Evolutionary conservation across 2,113 vertebrate species (phyloP), one percentile per base, ranked within the genome.

Genomic region (Corydoras sp.): DNA sequence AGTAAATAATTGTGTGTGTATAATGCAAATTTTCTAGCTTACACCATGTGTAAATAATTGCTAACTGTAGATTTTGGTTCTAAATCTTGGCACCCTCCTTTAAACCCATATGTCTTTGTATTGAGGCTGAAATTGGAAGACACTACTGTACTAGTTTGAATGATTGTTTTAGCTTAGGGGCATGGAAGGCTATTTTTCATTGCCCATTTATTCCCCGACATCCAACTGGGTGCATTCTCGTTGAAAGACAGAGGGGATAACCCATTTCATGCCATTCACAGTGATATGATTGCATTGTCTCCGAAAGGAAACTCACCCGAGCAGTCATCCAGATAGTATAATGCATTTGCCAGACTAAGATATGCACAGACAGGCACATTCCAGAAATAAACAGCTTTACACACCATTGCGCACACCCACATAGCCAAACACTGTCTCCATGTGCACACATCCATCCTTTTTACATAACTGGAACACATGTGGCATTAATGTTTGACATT

Each of bases 401-500:
- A 65, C 62, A 53, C 68, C 62, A 65, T 64, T 49, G 55, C 66
- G 5, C 14, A 4, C 66, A 43, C 51, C 5, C 18, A 29, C 29
- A 53, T 49, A 49, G 4, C 31, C 55, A 58, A 49, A 59, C 11
- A 51, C 29, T 4, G 35, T 54, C 35, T 24, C 31, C 51, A 35
- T 32, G 61, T 29, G 58, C 35, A 58, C 53, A 63, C 49, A 71
- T 51, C 59, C 56, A 61, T 54, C 51, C 73, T 31, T 64, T 75
- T 65, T 61, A 50, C 71, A 63, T 73, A 70, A 75, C 51, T 69
- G 69, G 63, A 79, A 72, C 69, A 71, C 53, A 62, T 74, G 62
- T 62, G 63, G 63, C 72, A 74, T 74, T 78, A 78, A 71, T 51
- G 35, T 71, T 60, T 78, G 72, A 74, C 76, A 78, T 69, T 66